Evolutionary conservation across 2,113 vertebrate genomes (phyloP), one percentile per base, ranked within the genome.

Genomic region (Coptodon bakossiorum): DNA sequence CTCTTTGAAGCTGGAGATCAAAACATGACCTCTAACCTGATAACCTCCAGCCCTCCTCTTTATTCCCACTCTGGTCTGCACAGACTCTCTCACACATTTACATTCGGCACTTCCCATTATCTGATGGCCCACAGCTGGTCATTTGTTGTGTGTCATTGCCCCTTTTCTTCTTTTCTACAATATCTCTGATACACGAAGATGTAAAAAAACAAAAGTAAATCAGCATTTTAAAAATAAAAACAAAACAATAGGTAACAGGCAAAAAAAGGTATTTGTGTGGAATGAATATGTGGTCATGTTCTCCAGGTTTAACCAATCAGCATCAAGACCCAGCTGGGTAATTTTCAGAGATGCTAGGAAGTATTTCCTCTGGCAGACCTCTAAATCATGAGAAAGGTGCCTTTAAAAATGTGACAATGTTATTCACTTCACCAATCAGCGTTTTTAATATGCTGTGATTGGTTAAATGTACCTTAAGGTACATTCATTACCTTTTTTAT

Each of bases 1-100:
- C 83, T 68, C 91, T 94, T 92, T 95, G 91, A 95, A 93, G 91
- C 66, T 43, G 53, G 29, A 83, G 57, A 93, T 94, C 83, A 94
- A 90, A 94, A 90, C 56, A 50, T 9, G 24, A 93, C 76, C 90
- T 87, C 81, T 89, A 85, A 91, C 91, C 92, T 16, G 36, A 86
- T 79, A 68, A 86, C 86, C 88, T 81, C 66, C 34, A 59, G 52
- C 53, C 76, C 57, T 53, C 63, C 43, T 9, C 24, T 63, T 84
- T 27, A 27, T 36, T 81, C 16, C 40, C 8, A 8, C 16, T 16
- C 17, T 56, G 29, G 10, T 50, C 40, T 40, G 27, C 45, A 34
- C 79, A 59, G 71, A 19, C 14, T 22, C 19, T 38, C 56, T 13
- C 50, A 29, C 36, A 78, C 13, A 81, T 87, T 76, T 80, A 86